Percentiles rank a stretch among this genome's conserved stretches.
Evolutionary conservation across 2,113 vertebrate species (phyloP).

Genomic region (Rhinopomastus cyanomelas): DNA sequence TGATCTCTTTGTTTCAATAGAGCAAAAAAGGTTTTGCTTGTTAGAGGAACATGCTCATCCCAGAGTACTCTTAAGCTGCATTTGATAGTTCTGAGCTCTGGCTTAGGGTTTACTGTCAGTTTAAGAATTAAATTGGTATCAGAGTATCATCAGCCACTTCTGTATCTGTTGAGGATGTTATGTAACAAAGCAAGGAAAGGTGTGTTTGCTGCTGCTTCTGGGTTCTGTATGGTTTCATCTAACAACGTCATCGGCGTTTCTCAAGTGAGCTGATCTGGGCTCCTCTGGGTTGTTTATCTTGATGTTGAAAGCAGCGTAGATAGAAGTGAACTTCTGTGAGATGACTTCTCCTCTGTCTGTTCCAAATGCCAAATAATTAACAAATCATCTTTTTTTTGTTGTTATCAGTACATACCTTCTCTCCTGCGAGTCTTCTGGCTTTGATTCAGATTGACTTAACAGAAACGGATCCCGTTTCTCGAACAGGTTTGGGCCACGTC

Average conservation of each 20-base stretch:
- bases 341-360: neutral
- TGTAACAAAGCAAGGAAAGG: no score
- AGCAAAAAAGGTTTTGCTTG: neutral
- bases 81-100: neutral
- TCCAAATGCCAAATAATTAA: neutral
- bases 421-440: neutral
- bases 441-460: neutral
- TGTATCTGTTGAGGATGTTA: no score
- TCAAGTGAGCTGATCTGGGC: neutral
- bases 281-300: neutral
- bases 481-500: neutral
- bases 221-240: neutral
- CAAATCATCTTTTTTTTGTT: neutral
- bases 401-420: neutral
- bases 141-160: neutral
- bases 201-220: neutral
- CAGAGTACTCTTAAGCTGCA: neutral
- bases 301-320: neutral
- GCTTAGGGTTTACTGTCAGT: neutral
- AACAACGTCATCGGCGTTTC: neutral
- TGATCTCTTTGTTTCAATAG: neutral
- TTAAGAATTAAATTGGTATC: neutral
- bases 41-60: neutral
- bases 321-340: neutral
- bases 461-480: neutral